These are phyloP conservation scores for Lasioglossum pauxillum DNA, from an alignment of 2,888 invertebrate genomes.

Conservation along the genomic window DNA sequence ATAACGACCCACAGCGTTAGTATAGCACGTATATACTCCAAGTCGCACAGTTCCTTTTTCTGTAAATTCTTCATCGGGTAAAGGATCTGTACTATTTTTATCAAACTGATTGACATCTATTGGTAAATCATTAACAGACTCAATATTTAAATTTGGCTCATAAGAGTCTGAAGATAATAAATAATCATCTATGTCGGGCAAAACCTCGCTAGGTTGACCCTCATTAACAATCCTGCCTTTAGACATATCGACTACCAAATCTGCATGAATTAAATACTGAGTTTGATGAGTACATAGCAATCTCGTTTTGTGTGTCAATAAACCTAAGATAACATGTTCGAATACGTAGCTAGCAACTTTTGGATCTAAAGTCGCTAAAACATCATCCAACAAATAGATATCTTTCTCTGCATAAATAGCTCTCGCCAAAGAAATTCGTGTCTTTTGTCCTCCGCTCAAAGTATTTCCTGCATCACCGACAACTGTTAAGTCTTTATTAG, in stretches of 20 bases:
- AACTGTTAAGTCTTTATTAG: conserved; percentile 90
- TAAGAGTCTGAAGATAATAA: conserved; percentile 80
- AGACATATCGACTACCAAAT: conserved; percentile 86
- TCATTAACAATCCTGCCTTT: conserved; percentile 88
- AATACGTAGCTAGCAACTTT: conserved; percentile 95
- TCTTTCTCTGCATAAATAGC: conserved; percentile 95
- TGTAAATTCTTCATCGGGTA: conserved; percentile 87
- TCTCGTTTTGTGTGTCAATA: conserved; percentile 92
- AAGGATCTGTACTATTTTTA: conserved; percentile 82
- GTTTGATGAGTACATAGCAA: conserved; percentile 94
- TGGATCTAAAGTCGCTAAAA: conserved; percentile 95
- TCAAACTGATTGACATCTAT: conserved; percentile 70
- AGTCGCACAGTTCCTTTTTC: conserved; percentile 90
- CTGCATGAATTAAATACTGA: conserved; percentile 88
- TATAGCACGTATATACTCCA: conserved; percentile 91
- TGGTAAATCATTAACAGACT: conserved; percentile 79
- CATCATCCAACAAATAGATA: conserved; percentile 97
- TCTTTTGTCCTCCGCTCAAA: conserved; percentile 97
- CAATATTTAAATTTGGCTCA: conserved; percentile 80
- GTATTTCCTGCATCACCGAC: conserved; percentile 96
- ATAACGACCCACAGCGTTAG: conserved; percentile 91
- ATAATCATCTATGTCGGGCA: conserved; percentile 85
- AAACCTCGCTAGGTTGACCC: conserved; percentile 86
- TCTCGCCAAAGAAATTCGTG: conserved; percentile 92
- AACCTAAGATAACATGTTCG: conserved; percentile 92